Base-by-base conservation (phyloP, 2,113 vertebrate genomes). In the Burhinus bistriatus region DNA sequence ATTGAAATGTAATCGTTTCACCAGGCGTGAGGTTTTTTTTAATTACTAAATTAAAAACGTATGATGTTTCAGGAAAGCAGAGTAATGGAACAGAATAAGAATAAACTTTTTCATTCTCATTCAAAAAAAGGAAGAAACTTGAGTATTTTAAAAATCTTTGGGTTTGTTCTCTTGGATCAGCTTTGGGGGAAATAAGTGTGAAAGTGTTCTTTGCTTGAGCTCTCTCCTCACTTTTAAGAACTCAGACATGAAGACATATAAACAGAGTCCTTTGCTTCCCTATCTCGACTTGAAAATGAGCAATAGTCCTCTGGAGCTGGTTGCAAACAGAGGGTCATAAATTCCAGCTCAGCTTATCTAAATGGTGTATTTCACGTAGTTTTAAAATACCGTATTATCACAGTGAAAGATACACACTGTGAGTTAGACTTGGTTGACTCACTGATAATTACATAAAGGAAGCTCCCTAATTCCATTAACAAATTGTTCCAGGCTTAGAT, bases 391-490 rank as follows among this genome's bases (percentile, higher is more conserved):
- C 7, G 32, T 29, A 36, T 65, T 83, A 52, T 85, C 78, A 58
- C 0, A 0, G 49, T 65, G 57, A 64, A 87, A 65, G 87, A 66
- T 62, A 52, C 4, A 30, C 38, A 54, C 72, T n/a, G 7, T 25
- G 51, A 89, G 44, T 55, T 92, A 69, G 75, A n/a, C 66, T 85
- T 32, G 55, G 36, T 62, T 95, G 77, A 83, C 10, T 58, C 58
- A 22, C 29, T 83, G 58, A 77, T 89, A 89, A 94, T 91, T 89
- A 13, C 38, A 69, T 79, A 91, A 57, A 73, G 51, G 75, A 91
- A 82, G 42, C 89, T 89, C 87, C 62, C 58, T 95, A 94, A 93
- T 93, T 95, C 68, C 66, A 89, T 94, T 95, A 95, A 77, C 44
- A 92, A 95, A 85, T 66, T 87, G 51, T 91, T 97, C 70, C 62